Evolutionary conservation across 2,888 invertebrate genomes (phyloP).

Genomic region (Bombyx huttoni): DNA sequence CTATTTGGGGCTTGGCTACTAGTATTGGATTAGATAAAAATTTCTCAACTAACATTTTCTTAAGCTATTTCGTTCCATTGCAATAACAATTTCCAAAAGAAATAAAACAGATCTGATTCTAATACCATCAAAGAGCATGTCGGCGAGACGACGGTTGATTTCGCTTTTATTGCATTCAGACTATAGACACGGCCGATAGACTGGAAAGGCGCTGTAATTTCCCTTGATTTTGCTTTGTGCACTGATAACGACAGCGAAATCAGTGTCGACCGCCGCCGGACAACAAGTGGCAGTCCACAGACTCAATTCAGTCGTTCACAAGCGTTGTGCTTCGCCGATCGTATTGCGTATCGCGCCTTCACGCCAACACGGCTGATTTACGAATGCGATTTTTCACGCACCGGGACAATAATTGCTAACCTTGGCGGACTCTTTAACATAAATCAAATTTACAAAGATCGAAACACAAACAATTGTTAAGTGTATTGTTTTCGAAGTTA

Average conservation of each 20-base stretch:
- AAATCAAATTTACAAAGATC: neutral
- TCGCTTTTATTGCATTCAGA: conserved; percentile 10
- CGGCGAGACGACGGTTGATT: conserved; percentile 3
- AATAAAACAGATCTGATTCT: neutral
- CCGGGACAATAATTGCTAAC: conserved; percentile 46
- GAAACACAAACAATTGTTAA: neutral
- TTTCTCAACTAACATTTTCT: neutral
- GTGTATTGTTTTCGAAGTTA: neutral
- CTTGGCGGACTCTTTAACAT: conserved; percentile 39
- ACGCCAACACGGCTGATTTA: conserved; percentile 8
- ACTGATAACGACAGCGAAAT: conserved; percentile 44
- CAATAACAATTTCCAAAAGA: neutral
- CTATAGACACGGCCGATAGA: conserved; percentile 1
- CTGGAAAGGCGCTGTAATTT: conserved; percentile 24
- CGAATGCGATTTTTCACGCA: conserved; percentile 36
- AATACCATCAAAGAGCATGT: conserved; percentile 1
- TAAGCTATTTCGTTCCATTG: neutral
- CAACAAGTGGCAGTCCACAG: conserved; percentile 1
- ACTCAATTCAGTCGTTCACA: conserved; percentile 23
- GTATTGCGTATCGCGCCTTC: conserved; percentile 9
- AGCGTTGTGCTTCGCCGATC: conserved; percentile 23
- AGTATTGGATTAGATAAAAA: neutral
- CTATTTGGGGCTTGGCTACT: too few relatives aligned
- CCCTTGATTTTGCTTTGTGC: conserved; percentile 39
- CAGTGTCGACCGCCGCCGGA: conserved; percentile 4